A percentile compares a stretch with the other conserved stretches of the same genome.
Conservation (phyloP, 2,888 invertebrate genomes). For the Eupithecia tripunctaria region DNA sequence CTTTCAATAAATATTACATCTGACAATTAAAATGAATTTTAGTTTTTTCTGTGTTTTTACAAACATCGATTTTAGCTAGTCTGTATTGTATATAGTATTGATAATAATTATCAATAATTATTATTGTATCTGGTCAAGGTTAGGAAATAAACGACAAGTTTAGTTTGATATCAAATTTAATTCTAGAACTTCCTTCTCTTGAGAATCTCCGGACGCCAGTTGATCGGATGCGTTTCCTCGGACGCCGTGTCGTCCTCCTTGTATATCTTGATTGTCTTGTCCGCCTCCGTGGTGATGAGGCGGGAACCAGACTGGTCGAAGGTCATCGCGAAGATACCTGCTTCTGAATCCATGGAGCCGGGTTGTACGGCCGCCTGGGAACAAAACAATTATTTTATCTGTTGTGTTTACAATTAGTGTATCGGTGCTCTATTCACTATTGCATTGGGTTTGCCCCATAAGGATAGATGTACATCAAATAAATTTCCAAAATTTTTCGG, state of each 20-base stretch:
- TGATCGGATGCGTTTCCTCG: slow-evolving; percentile 97
- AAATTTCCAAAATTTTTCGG: too few species aligned
- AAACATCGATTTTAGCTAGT: too few species aligned
- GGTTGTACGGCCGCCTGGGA: slow-evolving; percentile 96
- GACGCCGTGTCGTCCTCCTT: slow-evolving; percentile 98
- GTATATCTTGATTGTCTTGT: slow-evolving; percentile 99
- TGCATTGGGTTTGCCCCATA: too few species aligned
- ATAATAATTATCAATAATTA: too few species aligned
- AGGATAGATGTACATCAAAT: too few species aligned
- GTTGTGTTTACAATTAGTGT: too few species aligned
- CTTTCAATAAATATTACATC: too few species aligned
- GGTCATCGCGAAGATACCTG: slow-evolving; percentile 97
- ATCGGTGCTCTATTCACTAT: too few species aligned
- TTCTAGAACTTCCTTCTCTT: slow-evolving; percentile 94
- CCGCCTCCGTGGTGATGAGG: slow-evolving; percentile 98
- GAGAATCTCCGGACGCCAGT: slow-evolving; percentile 98
- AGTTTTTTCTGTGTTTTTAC: too few species aligned
- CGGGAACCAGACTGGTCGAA: slow-evolving; percentile 98
- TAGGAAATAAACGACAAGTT: not conserved
- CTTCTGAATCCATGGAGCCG: slow-evolving; percentile 99
- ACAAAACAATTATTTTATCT: not conserved
- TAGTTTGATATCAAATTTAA: slow-evolving; percentile 21
- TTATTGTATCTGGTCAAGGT: not conserved
- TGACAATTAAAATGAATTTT: too few species aligned
- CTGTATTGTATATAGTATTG: too few species aligned